phyloP scores from a whole-genome alignment of 2,113 vertebrate species.

The Morone saxatilis region DNA sequence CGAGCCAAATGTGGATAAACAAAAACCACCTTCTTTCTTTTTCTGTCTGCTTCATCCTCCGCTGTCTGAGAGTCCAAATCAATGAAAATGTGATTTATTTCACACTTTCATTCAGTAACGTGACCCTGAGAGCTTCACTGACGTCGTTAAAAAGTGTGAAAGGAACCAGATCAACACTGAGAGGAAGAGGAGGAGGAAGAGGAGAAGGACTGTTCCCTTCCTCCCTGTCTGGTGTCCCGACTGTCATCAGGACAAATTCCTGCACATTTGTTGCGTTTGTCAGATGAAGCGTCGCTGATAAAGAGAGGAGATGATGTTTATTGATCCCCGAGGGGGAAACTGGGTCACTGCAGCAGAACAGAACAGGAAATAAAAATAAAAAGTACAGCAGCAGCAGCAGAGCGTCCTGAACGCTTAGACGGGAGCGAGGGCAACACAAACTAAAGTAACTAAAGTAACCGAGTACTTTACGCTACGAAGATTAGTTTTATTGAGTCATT shows the following conservation, averaged over 20 bases:
- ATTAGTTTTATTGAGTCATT: no score
- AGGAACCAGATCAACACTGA: neutral
- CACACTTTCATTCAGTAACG: neutral
- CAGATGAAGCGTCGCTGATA: constrained; percentile 3
- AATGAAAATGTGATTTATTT: constrained; percentile 2
- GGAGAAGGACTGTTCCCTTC: neutral
- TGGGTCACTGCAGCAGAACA: constrained; percentile 58
- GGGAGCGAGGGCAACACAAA: no score
- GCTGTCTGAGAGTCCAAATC: neutral
- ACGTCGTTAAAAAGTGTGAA: neutral
- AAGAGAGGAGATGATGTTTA: constrained; percentile 48
- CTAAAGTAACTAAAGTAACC: no score
- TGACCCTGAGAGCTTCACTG: neutral
- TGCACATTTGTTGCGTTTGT: neutral
- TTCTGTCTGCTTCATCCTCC: neutral
- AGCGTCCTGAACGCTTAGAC: neutral
- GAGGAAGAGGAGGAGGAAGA: neutral
- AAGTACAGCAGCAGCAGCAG: neutral
- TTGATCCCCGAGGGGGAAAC: constrained; percentile 63
- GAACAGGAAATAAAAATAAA: constrained; percentile 23
- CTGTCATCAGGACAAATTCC: constrained; percentile 23
- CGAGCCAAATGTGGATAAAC: neutral
- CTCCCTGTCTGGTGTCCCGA: neutral
- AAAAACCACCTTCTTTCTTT: no score
- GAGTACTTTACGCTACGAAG: no score